Evolutionary conservation across 2,888 invertebrate species (phyloP).

Genomic region (Aelia acuminata): DNA sequence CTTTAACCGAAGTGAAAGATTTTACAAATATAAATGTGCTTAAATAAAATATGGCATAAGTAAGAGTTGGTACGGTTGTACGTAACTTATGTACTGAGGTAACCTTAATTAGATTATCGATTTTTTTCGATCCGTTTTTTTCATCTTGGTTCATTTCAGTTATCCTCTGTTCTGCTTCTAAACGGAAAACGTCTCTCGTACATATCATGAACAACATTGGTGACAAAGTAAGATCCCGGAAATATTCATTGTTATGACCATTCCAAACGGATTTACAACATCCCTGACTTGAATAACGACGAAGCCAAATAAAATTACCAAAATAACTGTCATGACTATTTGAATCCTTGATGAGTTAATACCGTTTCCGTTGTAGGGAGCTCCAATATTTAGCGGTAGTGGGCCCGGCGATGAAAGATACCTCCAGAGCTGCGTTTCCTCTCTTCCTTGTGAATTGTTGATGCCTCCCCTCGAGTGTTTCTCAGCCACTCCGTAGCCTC

Average conservation of each 20-base stretch:
- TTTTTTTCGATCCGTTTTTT: too few relatives aligned
- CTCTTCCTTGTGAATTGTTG: slow-evolving; percentile 25
- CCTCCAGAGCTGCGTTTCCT: neutral
- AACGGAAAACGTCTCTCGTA: neutral
- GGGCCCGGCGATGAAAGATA: neutral
- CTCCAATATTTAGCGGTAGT: neutral
- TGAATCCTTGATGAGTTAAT: neutral
- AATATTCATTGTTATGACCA: slow-evolving; percentile 11
- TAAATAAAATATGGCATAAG: too few relatives aligned
- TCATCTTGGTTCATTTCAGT: too few relatives aligned
- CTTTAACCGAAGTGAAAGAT: too few relatives aligned
- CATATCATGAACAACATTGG: neutral
- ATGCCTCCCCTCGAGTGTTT: neutral
- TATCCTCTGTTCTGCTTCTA: neutral
- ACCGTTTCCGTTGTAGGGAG: neutral
- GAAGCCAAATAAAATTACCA: neutral
- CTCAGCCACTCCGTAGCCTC: neutral
- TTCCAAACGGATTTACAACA: neutral
- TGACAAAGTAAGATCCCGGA: neutral
- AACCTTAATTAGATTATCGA: too few relatives aligned
- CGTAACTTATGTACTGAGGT: too few relatives aligned
- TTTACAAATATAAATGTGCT: too few relatives aligned
- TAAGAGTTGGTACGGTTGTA: too few relatives aligned
- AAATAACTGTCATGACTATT: neutral
- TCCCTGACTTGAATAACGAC: neutral